Percentiles rank a stretch among this genome's conserved stretches.
Conservation (phyloP, 1,140 invertebrate genomes). For the Panagrolaimus sp. region DNA sequence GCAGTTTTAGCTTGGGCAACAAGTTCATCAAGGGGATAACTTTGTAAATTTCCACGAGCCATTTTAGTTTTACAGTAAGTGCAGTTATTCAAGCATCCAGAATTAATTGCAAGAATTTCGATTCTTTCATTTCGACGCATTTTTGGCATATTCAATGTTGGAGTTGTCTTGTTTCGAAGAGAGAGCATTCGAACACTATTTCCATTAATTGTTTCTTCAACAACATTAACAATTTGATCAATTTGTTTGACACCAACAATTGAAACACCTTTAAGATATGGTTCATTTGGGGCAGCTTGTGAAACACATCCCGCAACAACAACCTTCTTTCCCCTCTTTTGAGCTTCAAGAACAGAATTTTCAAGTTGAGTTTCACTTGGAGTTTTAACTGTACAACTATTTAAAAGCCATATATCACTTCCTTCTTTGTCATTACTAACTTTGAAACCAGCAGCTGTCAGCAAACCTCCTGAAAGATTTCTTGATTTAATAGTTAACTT, state of each 20-base stretch:
- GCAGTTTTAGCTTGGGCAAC: constrained; percentile 69
- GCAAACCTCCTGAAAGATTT: constrained; percentile 67
- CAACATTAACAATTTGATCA: constrained; percentile 86
- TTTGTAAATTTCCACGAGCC: constrained; percentile 86
- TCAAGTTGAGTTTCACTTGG: constrained; percentile 92
- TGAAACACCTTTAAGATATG: constrained; percentile 55
- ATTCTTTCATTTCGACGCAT: constrained; percentile 88
- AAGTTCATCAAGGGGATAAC: constrained; percentile 73
- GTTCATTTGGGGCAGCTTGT: constrained; percentile 64
- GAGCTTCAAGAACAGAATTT: constrained; percentile 80
- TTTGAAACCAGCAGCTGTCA: constrained; percentile 68
- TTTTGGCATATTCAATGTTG: constrained; percentile 71
- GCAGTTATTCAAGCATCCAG: constrained; percentile 93
- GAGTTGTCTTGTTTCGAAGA: constrained; percentile 19
- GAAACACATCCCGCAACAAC: constrained; percentile 94
- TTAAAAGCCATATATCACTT: constrained; percentile 87
- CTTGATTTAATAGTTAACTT: too few species aligned
- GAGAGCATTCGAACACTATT: constrained; percentile 55
- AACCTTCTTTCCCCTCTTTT: constrained; percentile 73
- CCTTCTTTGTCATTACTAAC: constrained; percentile 68
- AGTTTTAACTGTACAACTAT: constrained; percentile 87
- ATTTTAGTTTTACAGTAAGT: constrained; percentile 99
- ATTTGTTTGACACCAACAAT: constrained; percentile 95
- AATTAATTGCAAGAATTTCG: constrained; percentile 96
- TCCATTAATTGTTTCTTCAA: constrained; percentile 92